Evolutionary conservation across 2,888 invertebrate genomes (phyloP).

Genomic region (Emesis furor): DNA sequence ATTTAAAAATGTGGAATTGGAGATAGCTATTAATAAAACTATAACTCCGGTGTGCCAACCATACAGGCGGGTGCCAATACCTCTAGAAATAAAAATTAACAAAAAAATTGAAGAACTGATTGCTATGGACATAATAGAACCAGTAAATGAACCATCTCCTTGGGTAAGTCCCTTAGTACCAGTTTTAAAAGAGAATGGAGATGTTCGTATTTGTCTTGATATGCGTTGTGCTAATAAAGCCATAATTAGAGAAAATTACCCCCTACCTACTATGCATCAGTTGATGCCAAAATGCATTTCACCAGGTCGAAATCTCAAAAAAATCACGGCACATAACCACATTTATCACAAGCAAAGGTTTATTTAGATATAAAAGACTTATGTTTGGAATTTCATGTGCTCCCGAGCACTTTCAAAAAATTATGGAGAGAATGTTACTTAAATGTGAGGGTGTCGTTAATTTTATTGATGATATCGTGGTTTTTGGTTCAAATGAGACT

Average conservation of each 20-base stretch:
- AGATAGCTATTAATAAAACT: background rate
- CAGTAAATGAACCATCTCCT: constrained; percentile 49
- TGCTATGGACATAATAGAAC: constrained; percentile 68
- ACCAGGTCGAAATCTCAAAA: constrained; percentile 30
- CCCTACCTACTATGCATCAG: constrained; percentile 35
- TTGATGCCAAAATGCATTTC: constrained; percentile 62
- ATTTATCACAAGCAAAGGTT: constrained; percentile 77
- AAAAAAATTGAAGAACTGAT: constrained; percentile 54
- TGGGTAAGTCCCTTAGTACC: constrained; percentile 71
- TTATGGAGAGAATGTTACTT: constrained; percentile 78
- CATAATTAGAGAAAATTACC: constrained; percentile 36
- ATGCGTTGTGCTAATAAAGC: constrained; percentile 30
- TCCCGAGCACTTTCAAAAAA: constrained; percentile 79
- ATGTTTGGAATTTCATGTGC: constrained; percentile 83
- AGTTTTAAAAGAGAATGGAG: constrained; percentile 67
- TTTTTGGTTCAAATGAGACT: too few relatives aligned
- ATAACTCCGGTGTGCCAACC: constrained; percentile 34
- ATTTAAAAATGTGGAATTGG: constrained; percentile 2
- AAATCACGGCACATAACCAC: constrained; percentile 66
- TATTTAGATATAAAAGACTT: constrained; percentile 81
- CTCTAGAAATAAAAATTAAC: constrained; percentile 53
- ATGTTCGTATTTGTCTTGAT: constrained; percentile 59
- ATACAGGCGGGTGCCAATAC: constrained; percentile 65
- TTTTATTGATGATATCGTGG: too few relatives aligned
- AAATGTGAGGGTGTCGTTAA: constrained; percentile 74